phyloP scores from a whole-genome alignment of 2,888 invertebrate genomes.

The Athalia circularis region DNA sequence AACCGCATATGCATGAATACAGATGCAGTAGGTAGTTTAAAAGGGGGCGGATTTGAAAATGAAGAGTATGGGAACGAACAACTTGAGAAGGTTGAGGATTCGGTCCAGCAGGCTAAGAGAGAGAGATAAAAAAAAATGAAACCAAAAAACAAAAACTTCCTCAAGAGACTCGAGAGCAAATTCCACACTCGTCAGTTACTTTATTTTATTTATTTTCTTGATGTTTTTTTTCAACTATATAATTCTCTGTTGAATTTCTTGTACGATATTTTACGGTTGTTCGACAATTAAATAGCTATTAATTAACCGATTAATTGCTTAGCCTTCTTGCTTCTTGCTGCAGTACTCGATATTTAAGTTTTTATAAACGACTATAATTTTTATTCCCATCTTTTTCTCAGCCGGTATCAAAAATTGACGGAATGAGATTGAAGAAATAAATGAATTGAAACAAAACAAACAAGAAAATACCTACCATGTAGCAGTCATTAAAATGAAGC shows the following conservation, averaged over 20 bases:
- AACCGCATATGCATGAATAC: background rate
- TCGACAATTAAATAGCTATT: slow-evolving; percentile 47
- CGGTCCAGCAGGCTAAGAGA: background rate
- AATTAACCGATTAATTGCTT: slow-evolving; percentile 54
- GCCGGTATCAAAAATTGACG: background rate
- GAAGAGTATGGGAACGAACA: background rate
- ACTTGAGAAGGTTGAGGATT: slow-evolving; percentile 1
- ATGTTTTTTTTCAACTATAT: background rate
- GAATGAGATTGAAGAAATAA: background rate
- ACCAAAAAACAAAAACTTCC: no score
- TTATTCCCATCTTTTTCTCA: background rate
- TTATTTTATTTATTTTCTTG: background rate
- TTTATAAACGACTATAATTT: background rate
- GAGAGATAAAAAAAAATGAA: no score
- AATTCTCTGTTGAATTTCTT: background rate
- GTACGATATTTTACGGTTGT: background rate
- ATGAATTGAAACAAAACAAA: background rate
- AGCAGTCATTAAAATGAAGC: no score
- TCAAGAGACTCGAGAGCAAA: no score
- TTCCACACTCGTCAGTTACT: background rate
- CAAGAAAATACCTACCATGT: no score
- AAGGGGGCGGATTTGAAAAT: slow-evolving; percentile 32
- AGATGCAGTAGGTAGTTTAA: background rate
- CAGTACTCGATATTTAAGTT: background rate
- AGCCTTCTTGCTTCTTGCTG: background rate